Conservation (phyloP, 2,113 vertebrate species). For the Petrocephalus zakoni region DNA sequence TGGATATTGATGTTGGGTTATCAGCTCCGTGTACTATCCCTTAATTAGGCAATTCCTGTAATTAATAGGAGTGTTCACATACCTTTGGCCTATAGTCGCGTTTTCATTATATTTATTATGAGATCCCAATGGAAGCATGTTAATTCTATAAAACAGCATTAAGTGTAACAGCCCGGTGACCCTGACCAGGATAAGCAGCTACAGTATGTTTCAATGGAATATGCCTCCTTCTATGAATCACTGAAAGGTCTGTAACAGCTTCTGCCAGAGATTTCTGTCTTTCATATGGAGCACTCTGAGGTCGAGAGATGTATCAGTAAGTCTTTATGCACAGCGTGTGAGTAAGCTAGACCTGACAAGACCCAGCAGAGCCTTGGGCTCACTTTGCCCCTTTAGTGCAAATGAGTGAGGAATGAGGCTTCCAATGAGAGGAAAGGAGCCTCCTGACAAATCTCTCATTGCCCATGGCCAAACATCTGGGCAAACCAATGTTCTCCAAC, state of each 20-base stretch:
- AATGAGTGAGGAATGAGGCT: background rate
- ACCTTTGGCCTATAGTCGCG: background rate
- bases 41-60: background rate
- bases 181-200: background rate
- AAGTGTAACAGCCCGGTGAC: background rate
- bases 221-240: background rate
- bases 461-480: constrained; percentile 5
- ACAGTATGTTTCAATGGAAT: background rate
- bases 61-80: background rate
- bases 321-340: background rate
- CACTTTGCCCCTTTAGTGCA: background rate
- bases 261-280: background rate
- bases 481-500: background rate
- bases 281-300: background rate
- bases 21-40: background rate
- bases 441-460: background rate
- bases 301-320: background rate
- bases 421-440: background rate
- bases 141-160: background rate
- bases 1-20: background rate
- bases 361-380: background rate
- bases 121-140: background rate
- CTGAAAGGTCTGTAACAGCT: background rate
- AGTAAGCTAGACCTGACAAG: background rate
- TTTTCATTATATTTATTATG: background rate